Evolutionary conservation across 2,888 invertebrate genomes (phyloP), one percentile per base, ranked within the genome.

Genomic region (Yponomeuta plumbellus): DNA sequence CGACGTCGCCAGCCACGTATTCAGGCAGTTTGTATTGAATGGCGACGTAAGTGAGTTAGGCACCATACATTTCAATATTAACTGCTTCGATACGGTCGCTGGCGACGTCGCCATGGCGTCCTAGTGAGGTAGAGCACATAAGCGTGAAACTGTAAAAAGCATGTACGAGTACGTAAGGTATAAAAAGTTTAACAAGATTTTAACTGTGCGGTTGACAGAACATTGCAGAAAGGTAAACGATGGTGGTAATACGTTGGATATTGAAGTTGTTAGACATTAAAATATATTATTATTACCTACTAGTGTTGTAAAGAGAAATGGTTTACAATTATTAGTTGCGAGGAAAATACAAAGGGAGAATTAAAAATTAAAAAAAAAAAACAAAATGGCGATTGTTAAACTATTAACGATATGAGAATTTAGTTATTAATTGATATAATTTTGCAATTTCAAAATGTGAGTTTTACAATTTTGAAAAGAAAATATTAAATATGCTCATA

Each of bases 361-460:
- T 80, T 84, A 61, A 76, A 81, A 52, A n/a, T n/a, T 52, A 17
- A 17, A 52, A 52, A 52, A 81, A 2, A 44, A 3, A 44, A 81
- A 86, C 82, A 85, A 86, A 83, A 87, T 84, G 87, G 85, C 89
- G 87, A 86, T 89, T 89, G 89, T 90, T 91, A 91, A 90, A 90
- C 88, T 88, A 85, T 88, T 67, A 44, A 66, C 88, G 86, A 88
- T 88, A 90, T 89, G 89, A 89, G 88, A 90, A 88, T 87, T 89
- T 90, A 91, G 88, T 89, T 90, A 66, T 65, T 57, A 52, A 52
- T 52, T 52, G 44, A 52, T 52, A 86, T 90, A 90, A 88, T 90
- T 91, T 91, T 90, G 90, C 89, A 90, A 89, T 88, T 91, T 90
- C 90, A 90, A 90, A 90, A 90, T 91, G 91, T 91, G 90, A 89